These are phyloP conservation scores for Lepidurus packardi DNA, from an alignment of 1,140 invertebrate genomes.

Conservation along the genomic window DNA sequence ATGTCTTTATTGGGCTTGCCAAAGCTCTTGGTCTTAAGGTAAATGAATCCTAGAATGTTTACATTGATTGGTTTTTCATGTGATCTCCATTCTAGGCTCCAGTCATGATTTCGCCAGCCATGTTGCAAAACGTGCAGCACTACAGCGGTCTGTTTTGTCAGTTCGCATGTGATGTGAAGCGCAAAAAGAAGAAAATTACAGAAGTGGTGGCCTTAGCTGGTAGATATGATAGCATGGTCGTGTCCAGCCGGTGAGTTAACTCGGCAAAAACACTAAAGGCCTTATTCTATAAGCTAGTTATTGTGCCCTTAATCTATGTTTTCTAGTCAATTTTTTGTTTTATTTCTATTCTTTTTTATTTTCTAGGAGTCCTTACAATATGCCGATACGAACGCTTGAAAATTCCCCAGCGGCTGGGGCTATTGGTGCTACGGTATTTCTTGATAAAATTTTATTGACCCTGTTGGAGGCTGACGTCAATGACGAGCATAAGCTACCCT, in stretches of 20 bases:
- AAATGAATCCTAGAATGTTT: slow-evolving; percentile 34
- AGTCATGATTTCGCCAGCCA: slow-evolving; percentile 55
- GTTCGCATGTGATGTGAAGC: slow-evolving; percentile 57
- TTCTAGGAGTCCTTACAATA: slow-evolving; percentile 24
- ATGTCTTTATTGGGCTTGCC: slow-evolving; percentile 61
- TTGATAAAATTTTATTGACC: slow-evolving; percentile 59
- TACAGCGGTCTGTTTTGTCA: slow-evolving; percentile 68
- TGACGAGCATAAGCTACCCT: slow-evolving; percentile 41
- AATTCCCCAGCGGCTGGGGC: slow-evolving; percentile 43
- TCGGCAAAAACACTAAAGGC: background rate
- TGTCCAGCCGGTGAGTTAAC: slow-evolving; percentile 41
- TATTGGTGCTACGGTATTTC: slow-evolving; percentile 66
- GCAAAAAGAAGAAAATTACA: slow-evolving; percentile 51
- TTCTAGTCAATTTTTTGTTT: background rate
- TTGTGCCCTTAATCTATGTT: background rate
- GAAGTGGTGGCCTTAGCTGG: slow-evolving; percentile 63
- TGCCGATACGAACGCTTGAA: background rate
- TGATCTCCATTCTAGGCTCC: slow-evolving; percentile 49
- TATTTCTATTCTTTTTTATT: background rate
- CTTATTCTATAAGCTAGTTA: background rate
- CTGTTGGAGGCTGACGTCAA: slow-evolving; percentile 47
- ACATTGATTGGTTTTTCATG: background rate
- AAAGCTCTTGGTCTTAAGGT: slow-evolving; percentile 68
- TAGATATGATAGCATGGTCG: slow-evolving; percentile 51
- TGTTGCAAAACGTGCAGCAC: slow-evolving; percentile 58